Evolutionary conservation across 2,888 invertebrate species (phyloP), one percentile per base, ranked within the genome.

Genomic region (Colostygia pectinataria): DNA sequence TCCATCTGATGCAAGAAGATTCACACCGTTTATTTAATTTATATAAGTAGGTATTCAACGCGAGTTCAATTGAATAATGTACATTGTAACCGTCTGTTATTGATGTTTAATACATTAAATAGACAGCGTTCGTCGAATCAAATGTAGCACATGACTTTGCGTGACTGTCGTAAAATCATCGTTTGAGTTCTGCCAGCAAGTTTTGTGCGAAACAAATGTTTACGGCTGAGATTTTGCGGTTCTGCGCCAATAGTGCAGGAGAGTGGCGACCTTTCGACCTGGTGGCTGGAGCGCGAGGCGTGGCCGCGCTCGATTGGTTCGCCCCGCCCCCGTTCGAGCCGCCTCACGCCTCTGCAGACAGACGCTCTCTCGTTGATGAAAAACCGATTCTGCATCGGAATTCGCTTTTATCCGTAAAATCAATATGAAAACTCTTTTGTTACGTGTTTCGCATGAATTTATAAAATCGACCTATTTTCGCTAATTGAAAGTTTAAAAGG

Each of bases 231-330:
- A 33, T 39, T 45, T 44, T 46, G 55, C 56, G 50, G 68, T 72
- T 69, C 65, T 63, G 81, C 77, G 74, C 82, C 82, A 82, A 77
- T 81, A 77, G 77, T 68, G 66, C 58, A 54, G 63, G 66, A 59
- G 61, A 67, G 67, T 63, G 73, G 70, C 80, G 83, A 83, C 82
- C 83, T 83, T 81, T 79, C 87, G 83, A 86, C 87, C 89, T 74
- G 79, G 75, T 72, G 75, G 53, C 46, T 69, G 70, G 76, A 70
- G 77, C 75, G 76, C 74, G 80, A 74, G 90, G 89, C 88, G 90
- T 85, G 86, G 87, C 83, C 78, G 77, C 81, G 77, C 79, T 68
- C 80, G 80, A 86, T 82, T 83, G 88, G 87, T 68, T 72, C 79
- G 77, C 72, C 77, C 80, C 82, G 80, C 77, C 77, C 75, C 70